phyloP scores from a whole-genome alignment of 2,888 invertebrate genomes.

The Chaetogeoica ovagalla region DNA sequence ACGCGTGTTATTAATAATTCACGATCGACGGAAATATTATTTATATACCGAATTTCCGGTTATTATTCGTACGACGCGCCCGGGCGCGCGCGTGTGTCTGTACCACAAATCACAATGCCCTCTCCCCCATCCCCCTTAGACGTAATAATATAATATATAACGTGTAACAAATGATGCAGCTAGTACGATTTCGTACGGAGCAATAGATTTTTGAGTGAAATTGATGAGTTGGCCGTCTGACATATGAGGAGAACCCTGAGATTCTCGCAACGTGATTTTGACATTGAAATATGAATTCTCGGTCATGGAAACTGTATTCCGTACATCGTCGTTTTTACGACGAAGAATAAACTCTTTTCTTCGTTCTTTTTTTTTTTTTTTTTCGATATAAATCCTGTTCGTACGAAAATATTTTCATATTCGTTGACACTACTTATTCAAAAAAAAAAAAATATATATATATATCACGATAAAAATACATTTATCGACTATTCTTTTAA shows the following conservation, averaged over 20 bases:
- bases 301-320: background rate
- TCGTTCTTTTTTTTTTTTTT: background rate
- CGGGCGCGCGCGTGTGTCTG: background rate
- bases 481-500: too few relatives aligned
- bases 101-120: too few relatives aligned
- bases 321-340: background rate
- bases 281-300: slow-evolving; percentile 47
- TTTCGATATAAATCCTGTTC: background rate
- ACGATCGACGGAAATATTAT: background rate
- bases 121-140: too few relatives aligned
- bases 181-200: background rate
- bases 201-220: slow-evolving; percentile 38
- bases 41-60: background rate
- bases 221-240: slow-evolving; percentile 41
- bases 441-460: too few relatives aligned
- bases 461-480: too few relatives aligned
- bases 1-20: too few relatives aligned
- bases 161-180: slow-evolving; percentile 25
- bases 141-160: background rate
- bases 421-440: too few relatives aligned
- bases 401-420: too few relatives aligned
- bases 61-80: background rate
- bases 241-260: slow-evolving; percentile 29
- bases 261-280: slow-evolving; percentile 37
- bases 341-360: background rate